Evolutionary conservation across 2,113 vertebrate species (phyloP).

Genomic region (Aspidoscelis tigris): DNA sequence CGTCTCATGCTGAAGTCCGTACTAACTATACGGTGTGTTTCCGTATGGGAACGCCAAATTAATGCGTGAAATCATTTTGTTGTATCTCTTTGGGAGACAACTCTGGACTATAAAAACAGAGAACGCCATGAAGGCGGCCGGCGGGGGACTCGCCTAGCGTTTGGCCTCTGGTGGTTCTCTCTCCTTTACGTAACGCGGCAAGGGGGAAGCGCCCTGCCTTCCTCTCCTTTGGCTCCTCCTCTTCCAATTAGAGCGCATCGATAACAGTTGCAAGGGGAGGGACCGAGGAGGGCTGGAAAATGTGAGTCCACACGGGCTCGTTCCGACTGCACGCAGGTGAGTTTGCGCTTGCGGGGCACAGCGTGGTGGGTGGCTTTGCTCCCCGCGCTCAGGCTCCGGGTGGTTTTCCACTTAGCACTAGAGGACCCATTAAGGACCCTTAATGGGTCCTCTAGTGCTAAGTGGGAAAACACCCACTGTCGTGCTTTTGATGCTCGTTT

Average conservation of each 20-base stretch:
- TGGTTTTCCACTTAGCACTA: too few relatives aligned
- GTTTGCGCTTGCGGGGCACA: neutral
- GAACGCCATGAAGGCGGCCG: conserved; percentile 7
- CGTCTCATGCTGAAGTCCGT: too few relatives aligned
- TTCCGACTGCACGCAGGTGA: conserved; percentile 2
- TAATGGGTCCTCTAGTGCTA: too few relatives aligned
- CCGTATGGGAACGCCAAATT: neutral
- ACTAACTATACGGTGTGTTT: too few relatives aligned
- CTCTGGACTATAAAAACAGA: rapidly evolving
- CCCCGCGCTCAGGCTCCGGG: too few relatives aligned
- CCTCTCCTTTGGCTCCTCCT: neutral
- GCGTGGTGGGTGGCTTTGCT: too few relatives aligned
- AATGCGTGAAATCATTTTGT: neutral
- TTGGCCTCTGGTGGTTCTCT: neutral
- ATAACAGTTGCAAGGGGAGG: neutral
- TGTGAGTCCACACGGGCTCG: neutral
- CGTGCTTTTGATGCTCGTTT: too few relatives aligned
- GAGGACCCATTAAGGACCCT: too few relatives aligned
- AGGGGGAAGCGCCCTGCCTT: rapidly evolving
- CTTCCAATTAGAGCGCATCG: neutral
- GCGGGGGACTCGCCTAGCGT: neutral
- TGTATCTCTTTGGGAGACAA: neutral
- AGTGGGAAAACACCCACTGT: too few relatives aligned
- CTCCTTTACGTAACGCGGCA: neutral
- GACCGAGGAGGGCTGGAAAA: neutral